Evolutionary conservation across 2,113 vertebrate genomes (phyloP).

Genomic region (Serilophus lunatus): DNA sequence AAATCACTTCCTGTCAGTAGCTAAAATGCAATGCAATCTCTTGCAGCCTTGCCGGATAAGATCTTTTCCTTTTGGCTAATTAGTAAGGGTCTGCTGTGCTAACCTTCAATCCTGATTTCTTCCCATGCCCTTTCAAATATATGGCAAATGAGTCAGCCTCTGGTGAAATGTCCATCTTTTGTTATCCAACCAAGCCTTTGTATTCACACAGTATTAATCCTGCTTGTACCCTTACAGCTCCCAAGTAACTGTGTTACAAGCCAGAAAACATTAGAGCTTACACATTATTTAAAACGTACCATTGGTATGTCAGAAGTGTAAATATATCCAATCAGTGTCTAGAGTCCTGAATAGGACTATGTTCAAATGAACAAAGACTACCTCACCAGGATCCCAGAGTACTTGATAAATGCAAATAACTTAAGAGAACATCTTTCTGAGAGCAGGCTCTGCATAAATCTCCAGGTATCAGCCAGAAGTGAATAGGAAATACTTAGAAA

Average conservation of each 20-base stretch:
- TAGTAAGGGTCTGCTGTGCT: background rate
- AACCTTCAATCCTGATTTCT: background rate
- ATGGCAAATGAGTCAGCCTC: background rate
- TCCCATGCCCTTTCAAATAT: conserved; percentile 1
- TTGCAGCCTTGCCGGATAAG: background rate
- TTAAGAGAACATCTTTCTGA: background rate
- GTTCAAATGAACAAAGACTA: background rate
- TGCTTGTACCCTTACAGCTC: background rate
- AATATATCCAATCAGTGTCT: background rate
- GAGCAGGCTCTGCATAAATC: background rate
- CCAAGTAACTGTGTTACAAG: background rate
- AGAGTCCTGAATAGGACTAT: background rate
- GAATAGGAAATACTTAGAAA: background rate
- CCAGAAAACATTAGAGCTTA: background rate
- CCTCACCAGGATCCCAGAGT: background rate
- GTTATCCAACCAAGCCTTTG: background rate
- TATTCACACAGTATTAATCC: background rate
- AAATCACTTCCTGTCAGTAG: background rate
- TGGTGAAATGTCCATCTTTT: background rate
- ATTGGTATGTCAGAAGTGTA: background rate
- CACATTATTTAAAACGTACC: background rate
- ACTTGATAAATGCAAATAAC: background rate
- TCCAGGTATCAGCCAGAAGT: background rate
- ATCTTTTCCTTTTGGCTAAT: background rate
- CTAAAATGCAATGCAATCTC: background rate